These are phyloP conservation scores for Poecilobothrus nobilitatus DNA, from an alignment of 2,888 invertebrate species.

Conservation along the genomic window DNA sequence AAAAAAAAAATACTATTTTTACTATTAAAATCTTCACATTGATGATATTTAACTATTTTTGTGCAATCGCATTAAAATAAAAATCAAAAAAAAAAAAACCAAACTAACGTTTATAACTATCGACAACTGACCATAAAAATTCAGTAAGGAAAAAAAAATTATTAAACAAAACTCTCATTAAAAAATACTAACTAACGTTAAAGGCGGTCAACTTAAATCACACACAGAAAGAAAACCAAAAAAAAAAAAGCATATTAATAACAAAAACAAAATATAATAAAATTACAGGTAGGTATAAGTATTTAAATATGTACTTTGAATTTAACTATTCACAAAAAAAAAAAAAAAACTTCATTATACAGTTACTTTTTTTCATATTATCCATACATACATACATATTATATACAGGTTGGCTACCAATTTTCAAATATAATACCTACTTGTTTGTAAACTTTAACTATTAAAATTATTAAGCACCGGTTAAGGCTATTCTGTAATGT, in stretches of 20 bases:
- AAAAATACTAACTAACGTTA: neutral
- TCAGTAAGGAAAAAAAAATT: neutral
- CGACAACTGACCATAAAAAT: neutral
- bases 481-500: neutral
- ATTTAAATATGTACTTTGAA: neutral
- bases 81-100: too few relatives aligned
- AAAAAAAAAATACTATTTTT: neutral
- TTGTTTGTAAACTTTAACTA: neutral
- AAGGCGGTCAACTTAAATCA: neutral
- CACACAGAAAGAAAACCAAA: neutral
- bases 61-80: too few relatives aligned
- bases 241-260: neutral
- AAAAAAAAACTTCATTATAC: neutral
- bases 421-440: neutral
- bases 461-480: neutral
- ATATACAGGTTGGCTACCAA: neutral
- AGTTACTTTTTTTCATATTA: neutral
- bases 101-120: neutral
- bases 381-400: neutral
- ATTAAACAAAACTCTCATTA: neutral
- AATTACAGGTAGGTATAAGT: neutral
- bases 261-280: too few relatives aligned
- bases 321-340: too few relatives aligned
- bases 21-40: neutral
- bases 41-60: too few relatives aligned